Evolutionary conservation across 2,888 invertebrate genomes (phyloP), one percentile per base, ranked within the genome.

Genomic region (Cheilosia urbana): DNA sequence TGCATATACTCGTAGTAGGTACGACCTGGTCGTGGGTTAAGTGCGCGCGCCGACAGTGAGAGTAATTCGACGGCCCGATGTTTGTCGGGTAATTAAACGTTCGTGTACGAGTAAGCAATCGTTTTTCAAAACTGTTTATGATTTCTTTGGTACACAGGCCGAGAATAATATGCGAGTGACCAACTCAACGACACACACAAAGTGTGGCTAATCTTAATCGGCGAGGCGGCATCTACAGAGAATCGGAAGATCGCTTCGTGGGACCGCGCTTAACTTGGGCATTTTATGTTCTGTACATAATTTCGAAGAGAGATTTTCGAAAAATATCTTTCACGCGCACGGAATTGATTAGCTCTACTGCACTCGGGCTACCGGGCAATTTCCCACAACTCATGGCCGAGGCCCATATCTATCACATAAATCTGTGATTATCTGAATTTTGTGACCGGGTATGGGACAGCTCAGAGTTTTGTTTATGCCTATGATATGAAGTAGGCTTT

Each of bases 231-330:
- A 85, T 77, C 85, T 85, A 77, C 81, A 76, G 45, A 85, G 71
- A 27, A 62, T 63, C 68, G 57, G 15, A 58, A 60, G 49, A 83
- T 63, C 65, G n/a, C 60, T 53, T 45, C 80, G 76, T 85, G 81
- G 72, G 66, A 82, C 60, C 58, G 51, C 47, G 60, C 47, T 80
- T 71, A 66, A 80, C 53, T 76, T 71, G 65, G 51, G 63, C 51
- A 76, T 85, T 81, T 81, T 85, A 85, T 85, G 81, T 81, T 81
- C 72, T 85, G 85, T 81, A 85, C 81, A 85, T 80, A 85, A 81
- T 85, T 85, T 58, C 37, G 11, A 45, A 62, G 47, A 27, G 21
- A 34, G 40, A 65, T 42, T 53, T 68, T 80, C 69, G 34, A 79
- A 65, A 69, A 69, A 69, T 75, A 65, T 58, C 40, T 84, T 66